phyloP scores from a whole-genome alignment of 2,113 vertebrate species.

The Xerus inauris region DNA sequence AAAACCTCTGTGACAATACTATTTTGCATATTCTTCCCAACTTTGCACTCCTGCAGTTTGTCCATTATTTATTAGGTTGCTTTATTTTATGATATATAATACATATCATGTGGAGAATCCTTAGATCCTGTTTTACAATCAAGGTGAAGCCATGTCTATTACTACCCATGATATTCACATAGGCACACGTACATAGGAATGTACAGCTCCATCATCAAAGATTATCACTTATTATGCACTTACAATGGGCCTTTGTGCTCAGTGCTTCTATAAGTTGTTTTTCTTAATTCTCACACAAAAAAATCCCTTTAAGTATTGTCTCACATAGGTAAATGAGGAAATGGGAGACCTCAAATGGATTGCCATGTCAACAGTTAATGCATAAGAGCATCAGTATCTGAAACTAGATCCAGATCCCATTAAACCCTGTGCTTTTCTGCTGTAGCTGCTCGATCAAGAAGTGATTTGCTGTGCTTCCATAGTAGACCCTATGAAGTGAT shows the following conservation, averaged over 20 bases:
- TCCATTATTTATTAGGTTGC: not conserved
- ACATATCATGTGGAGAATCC: not conserved
- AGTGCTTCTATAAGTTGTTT: not conserved
- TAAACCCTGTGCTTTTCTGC: not conserved
- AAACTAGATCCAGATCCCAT: not conserved
- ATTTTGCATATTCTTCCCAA: not conserved
- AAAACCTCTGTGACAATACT: not conserved
- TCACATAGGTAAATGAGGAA: constrained; percentile 35
- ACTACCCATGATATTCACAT: not conserved
- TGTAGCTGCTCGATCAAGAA: not conserved
- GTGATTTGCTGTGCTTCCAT: not conserved
- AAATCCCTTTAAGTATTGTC: not conserved
- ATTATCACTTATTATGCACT: not conserved
- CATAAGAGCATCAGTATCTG: not conserved
- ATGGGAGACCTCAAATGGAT: not conserved
- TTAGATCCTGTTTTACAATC: not conserved
- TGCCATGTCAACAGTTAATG: not conserved
- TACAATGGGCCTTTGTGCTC: not conserved
- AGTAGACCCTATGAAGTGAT: not conserved
- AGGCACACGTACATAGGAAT: not conserved
- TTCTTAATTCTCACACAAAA: not conserved
- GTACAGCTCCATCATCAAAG: not conserved
- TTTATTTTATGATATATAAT: not conserved
- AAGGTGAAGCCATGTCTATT: not conserved
- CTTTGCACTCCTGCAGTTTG: not conserved